These are phyloP conservation scores for Phymastichus coffea DNA, from an alignment of 1,140 invertebrate species.

Conservation along the genomic window DNA sequence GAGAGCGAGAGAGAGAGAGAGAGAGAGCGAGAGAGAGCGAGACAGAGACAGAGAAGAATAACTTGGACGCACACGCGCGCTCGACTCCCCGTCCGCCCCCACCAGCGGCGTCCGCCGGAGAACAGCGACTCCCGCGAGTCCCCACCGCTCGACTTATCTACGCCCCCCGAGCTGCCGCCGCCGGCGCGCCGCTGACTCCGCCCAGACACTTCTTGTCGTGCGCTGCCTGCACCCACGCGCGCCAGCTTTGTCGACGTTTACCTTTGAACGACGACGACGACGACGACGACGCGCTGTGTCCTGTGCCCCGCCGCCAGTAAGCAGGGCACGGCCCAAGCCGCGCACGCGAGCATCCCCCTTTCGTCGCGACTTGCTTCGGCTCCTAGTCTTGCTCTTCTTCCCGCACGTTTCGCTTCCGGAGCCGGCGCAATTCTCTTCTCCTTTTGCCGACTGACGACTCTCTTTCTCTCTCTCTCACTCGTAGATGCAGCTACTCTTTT, in stretches of 20 bases:
- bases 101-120: background rate
- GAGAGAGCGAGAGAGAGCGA: too few relatives aligned
- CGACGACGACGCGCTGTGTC: too few relatives aligned
- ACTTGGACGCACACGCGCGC: conserved; percentile 29
- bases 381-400: conserved; percentile 13
- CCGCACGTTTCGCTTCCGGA: background rate
- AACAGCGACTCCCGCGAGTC: background rate
- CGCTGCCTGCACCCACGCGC: conserved; percentile 10
- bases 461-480: background rate
- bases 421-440: conserved; percentile 4
- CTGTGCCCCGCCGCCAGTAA: too few relatives aligned
- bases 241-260: background rate
- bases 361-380: conserved; percentile 7
- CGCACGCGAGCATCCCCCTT: conserved; percentile 20
- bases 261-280: too few relatives aligned
- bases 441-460: conserved; percentile 3
- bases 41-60: too few relatives aligned
- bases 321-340: conserved; percentile 29
- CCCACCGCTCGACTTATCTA: background rate
- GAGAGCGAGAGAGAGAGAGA: too few relatives aligned
- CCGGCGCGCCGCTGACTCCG: conserved; percentile 3
- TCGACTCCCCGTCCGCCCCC: conserved; percentile 7
- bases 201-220: conserved; percentile 29
- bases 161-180: conserved; percentile 7
- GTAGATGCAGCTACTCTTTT: background rate